Evolutionary conservation across 2,888 invertebrate species (phyloP).

Genomic region (Lamproptera curius): DNA sequence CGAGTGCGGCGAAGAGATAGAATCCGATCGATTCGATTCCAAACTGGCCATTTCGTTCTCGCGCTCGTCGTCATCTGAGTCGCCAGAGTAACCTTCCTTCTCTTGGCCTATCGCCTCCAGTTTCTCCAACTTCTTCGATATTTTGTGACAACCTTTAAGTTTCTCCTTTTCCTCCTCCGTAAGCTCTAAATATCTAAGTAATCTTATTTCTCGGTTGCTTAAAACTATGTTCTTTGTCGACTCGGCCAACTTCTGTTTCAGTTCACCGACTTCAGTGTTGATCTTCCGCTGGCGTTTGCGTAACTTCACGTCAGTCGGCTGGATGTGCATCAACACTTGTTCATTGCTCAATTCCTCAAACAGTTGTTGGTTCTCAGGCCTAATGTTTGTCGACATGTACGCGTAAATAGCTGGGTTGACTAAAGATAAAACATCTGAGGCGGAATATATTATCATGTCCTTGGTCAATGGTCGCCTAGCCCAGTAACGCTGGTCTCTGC

Average conservation of each 20-base stretch:
- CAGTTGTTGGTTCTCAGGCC: slow-evolving; percentile 83
- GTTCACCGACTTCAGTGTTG: slow-evolving; percentile 92
- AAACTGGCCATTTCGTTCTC: slow-evolving; percentile 89
- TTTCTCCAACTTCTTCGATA: slow-evolving; percentile 94
- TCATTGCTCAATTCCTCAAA: slow-evolving; percentile 93
- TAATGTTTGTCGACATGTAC: slow-evolving; percentile 82
- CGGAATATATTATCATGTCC: slow-evolving; percentile 95
- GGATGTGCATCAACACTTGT: slow-evolving; percentile 91
- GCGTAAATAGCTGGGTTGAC: slow-evolving; percentile 91
- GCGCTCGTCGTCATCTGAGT: slow-evolving; percentile 85
- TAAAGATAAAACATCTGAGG: slow-evolving; percentile 91
- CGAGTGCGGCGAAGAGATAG: slow-evolving; percentile 85
- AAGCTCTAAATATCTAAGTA: slow-evolving; percentile 91
- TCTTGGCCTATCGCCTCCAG: slow-evolving; percentile 89
- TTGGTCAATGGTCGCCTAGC: slow-evolving; percentile 91
- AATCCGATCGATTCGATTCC: slow-evolving; percentile 88
- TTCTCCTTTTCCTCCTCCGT: slow-evolving; percentile 96
- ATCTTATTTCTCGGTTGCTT: slow-evolving; percentile 93
- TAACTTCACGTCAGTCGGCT: slow-evolving; percentile 90
- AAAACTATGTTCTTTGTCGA: slow-evolving; percentile 92
- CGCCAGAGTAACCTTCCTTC: slow-evolving; percentile 86
- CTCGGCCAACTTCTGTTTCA: slow-evolving; percentile 88
- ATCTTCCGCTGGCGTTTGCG: slow-evolving; percentile 94
- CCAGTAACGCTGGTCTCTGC: slow-evolving; percentile 93
- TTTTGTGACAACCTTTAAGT: slow-evolving; percentile 93